These are phyloP conservation scores for Stercorarius parasiticus DNA, from an alignment of 2,113 vertebrate genomes.

Conservation along the genomic window DNA sequence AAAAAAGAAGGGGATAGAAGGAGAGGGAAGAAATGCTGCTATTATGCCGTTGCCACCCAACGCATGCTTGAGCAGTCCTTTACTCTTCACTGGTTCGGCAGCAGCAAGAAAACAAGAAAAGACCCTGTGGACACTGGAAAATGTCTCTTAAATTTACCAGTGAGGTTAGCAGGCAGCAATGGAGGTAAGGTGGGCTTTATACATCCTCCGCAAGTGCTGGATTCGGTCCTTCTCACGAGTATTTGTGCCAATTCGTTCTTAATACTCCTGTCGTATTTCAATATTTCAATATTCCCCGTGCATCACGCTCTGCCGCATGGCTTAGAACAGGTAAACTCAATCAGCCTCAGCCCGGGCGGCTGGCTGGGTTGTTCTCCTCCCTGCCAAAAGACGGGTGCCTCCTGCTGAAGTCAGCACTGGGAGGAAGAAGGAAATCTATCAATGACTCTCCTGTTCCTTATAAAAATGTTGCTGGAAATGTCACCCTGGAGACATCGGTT, in stretches of 20 bases:
- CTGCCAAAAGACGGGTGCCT: not conserved
- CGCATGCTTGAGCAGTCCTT: conserved; percentile 8
- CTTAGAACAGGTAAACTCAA: conserved; percentile 49
- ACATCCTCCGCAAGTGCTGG: not conserved
- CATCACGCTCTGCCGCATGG: not conserved
- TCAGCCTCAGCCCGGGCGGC: not conserved
- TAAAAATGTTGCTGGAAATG: not conserved
- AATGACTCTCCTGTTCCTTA: conserved; percentile 10
- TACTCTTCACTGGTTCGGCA: conserved; percentile 22
- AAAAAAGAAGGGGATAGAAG: not conserved
- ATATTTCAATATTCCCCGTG: not conserved
- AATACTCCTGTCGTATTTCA: not conserved
- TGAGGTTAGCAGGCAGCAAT: not conserved
- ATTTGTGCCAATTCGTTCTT: not conserved
- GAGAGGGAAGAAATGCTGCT: conserved; percentile 10
- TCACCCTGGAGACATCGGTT: not conserved
- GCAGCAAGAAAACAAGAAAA: conserved; percentile 32
- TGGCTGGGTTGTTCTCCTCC: not conserved
- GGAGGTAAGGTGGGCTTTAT: not conserved
- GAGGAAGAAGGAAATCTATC: conserved; percentile 41
- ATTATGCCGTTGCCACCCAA: conserved; percentile 18
- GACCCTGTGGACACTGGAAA: not conserved
- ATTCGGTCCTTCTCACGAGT: not conserved
- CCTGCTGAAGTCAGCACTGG: conserved; percentile 33
- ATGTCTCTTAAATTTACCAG: conserved; percentile 11